Base-by-base conservation (phyloP, 1,140 invertebrate species). In the Whitmania pigra region DNA sequence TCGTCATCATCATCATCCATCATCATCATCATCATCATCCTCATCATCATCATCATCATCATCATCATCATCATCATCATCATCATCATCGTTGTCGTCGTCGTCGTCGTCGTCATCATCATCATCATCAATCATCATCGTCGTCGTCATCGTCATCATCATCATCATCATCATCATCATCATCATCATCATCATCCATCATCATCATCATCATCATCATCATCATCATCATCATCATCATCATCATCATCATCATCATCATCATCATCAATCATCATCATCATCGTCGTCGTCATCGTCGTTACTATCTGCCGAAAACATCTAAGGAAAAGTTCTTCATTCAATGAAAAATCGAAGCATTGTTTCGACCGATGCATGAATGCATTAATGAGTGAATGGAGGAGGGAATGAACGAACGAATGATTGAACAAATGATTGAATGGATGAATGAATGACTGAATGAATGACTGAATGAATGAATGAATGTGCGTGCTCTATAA, bases 201-300 rank as follows among this genome's bases (percentile, higher is more conserved):
- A 60, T 60, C 57, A 60, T 60, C 17, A 60, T 60, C 57, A 60
- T 60, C 57, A 17, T 60, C 57, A 17, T 60, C 57, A 60, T 60
- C 57, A 60, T 60, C 17, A 60, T 60, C 57, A 60, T 60, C 17
- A 60, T 60, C 57, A 60, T 60, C 57, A 17, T 60, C n/a, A n/a
- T n/a, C n/a, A 63, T 63, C 60, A 15, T 13, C 60, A 20, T 63
- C 60, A 17, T 63, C 60, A 63, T 63, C 57, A n/a, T 63, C 57
- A n/a, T 63, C 57, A 63, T 63, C 15, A 63, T 63, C 57, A 63
- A n/a, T 63, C 15, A 63, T 63, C 15, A 63, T 63, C 57, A 63
- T 63, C 57, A 63, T 27, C 57, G 20, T 63, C 57, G 57, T 63
- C 57, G 29, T 63, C 57, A 15, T 63, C 57, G 11, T 63, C 57